Evolutionary conservation across 2,888 invertebrate genomes (phyloP), one percentile per base, ranked within the genome.

Genomic region (Dione juno): DNA sequence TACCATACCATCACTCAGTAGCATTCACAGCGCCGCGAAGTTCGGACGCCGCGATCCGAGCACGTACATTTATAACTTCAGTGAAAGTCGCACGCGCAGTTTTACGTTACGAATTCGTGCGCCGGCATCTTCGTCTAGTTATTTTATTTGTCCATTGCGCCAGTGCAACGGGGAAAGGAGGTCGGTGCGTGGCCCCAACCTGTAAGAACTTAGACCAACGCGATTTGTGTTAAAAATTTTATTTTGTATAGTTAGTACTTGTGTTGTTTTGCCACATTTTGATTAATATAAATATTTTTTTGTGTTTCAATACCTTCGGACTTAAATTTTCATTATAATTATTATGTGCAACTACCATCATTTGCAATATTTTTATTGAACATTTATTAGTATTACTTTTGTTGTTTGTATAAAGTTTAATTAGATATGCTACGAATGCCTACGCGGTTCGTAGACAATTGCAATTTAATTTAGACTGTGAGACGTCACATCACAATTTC

Each of bases 111-210:
- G 87, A 86, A 87, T 88, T 88, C 87, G 90, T 88, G 86, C 82
- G 83, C 81, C 87, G 82, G 84, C 86, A 83, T 90, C 89, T 90
- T 90, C 90, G 88, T 90, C 89, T 91, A 91, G 90, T 90, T 91
- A 86, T 88, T 88, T 85, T 89, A 88, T 91, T 90, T 90, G 88
- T 85, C 85, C 85, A 84, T 92, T 91, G 90, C 91, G 92, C 90
- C 90, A 91, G 90, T 91, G 89, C 89, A 87, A 79, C 87, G 80
- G 90, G 84, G 91, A 93, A 93, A 93, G 92, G 92, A 93, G 92
- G 92, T 92, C 91, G 90, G 82, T 85, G 85, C 82, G 84, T 81
- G 84, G 84, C 84, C 84, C 77, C 81, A 83, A 80, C 87, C 84
- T 54, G 71, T 71, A 71, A 74, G 69, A 71, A 79, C 88, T 87